These are phyloP conservation scores for Athalia cordata DNA, from an alignment of 2,888 invertebrate species.

Conservation along the genomic window DNA sequence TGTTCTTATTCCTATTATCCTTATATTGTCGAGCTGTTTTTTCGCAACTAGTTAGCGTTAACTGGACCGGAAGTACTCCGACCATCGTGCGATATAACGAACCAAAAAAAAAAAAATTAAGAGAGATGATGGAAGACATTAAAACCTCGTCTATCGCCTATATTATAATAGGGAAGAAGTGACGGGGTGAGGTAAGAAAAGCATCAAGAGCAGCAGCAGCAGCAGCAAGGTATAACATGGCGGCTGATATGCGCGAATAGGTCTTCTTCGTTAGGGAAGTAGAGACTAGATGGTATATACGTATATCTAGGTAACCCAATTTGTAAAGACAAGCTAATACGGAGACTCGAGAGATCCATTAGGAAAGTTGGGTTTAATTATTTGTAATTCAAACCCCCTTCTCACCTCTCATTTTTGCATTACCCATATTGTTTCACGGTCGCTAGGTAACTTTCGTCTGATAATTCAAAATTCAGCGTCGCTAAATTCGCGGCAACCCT, in stretches of 20 bases:
- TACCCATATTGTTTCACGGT: not conserved
- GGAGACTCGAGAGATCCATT: slow-evolving; percentile 59
- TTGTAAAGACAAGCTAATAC: slow-evolving; percentile 51
- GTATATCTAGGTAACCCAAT: slow-evolving; percentile 52
- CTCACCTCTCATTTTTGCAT: slow-evolving; percentile 17
- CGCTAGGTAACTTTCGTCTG: too few species aligned
- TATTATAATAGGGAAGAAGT: not conserved
- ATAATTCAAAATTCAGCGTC: too few species aligned
- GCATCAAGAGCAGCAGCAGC: not conserved
- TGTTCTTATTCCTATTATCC: not conserved
- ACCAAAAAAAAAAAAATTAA: not conserved
- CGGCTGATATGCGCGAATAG: slow-evolving; percentile 28
- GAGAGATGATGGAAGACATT: not conserved
- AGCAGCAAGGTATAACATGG: not conserved
- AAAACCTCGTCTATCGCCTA: slow-evolving; percentile 25
- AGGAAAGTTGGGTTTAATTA: slow-evolving; percentile 58
- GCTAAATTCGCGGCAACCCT: too few species aligned
- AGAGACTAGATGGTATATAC: too few species aligned
- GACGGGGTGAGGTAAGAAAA: not conserved
- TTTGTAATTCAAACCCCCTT: slow-evolving; percentile 47
- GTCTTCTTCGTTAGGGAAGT: not conserved
- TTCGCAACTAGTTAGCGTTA: not conserved
- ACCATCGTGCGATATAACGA: not conserved
- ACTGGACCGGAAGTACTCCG: slow-evolving; percentile 2
- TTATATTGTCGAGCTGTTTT: not conserved